phyloP scores from a whole-genome alignment of 1,140 invertebrate genomes.

The Rhagoletis zephyria region DNA sequence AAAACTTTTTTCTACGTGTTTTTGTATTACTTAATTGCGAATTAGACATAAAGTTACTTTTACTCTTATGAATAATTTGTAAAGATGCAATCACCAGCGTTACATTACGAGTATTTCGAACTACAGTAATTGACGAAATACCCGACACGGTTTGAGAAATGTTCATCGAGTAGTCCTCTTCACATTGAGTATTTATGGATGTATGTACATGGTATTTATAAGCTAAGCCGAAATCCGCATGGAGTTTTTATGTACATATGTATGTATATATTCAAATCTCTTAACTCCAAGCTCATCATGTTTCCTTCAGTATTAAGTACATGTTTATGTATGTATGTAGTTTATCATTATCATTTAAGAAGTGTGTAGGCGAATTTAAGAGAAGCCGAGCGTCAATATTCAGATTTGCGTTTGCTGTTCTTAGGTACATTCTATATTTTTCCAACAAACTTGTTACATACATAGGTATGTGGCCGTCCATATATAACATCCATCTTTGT shows the following conservation, averaged over 20 bases:
- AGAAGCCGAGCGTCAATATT: too few relatives aligned
- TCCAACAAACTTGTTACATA: too few relatives aligned
- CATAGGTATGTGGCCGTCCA: too few relatives aligned
- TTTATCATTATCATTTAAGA: too few relatives aligned
- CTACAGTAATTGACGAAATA: conserved; percentile 23
- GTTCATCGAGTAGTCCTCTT: neutral
- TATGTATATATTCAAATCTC: neutral
- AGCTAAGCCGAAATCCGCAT: neutral
- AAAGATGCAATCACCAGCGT: conserved; percentile 26
- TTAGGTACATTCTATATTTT: too few relatives aligned
- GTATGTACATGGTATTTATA: neutral
- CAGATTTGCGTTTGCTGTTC: too few relatives aligned
- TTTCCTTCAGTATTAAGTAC: too few relatives aligned
- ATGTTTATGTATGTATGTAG: too few relatives aligned
- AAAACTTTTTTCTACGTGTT: conserved; percentile 30
- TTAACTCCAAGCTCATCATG: too few relatives aligned
- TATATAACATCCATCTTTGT: too few relatives aligned
- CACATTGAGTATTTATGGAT: neutral
- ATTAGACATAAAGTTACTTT: too few relatives aligned
- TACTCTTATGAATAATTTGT: conserved; percentile 8
- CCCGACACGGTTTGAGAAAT: neutral
- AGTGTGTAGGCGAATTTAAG: too few relatives aligned
- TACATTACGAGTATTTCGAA: neutral
- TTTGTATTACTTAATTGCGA: neutral
- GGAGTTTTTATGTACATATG: neutral